Evolutionary conservation across 2,888 invertebrate genomes (phyloP).

Genomic region (Nyleta sp.): DNA sequence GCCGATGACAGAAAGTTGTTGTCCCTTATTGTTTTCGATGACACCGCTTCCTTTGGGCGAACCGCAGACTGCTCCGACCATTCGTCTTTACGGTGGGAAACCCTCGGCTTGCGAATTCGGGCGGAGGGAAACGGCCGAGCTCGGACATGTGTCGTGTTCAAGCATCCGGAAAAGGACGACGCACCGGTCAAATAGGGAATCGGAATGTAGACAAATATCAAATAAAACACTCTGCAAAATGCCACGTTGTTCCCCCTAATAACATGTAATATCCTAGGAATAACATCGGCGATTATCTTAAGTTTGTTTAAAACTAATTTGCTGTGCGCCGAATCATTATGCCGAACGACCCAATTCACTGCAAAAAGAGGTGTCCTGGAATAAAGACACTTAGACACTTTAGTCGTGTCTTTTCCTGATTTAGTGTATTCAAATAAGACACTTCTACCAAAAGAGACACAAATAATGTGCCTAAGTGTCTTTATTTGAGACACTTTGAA

Average conservation of each 20-base stretch:
- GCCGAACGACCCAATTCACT: too few relatives aligned
- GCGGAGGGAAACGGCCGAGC: slow-evolving; percentile 60
- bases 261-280: slow-evolving; percentile 11
- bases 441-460: too few relatives aligned
- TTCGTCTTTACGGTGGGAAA: slow-evolving; percentile 63
- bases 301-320: too few relatives aligned
- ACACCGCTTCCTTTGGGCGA: slow-evolving; percentile 74
- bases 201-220: slow-evolving; percentile 55
- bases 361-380: too few relatives aligned
- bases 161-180: slow-evolving; percentile 80
- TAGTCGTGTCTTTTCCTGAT: too few relatives aligned
- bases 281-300: slow-evolving; percentile 16
- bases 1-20: slow-evolving; percentile 75
- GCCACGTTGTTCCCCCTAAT: slow-evolving; percentile 23
- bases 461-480: too few relatives aligned
- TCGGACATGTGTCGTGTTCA: slow-evolving; percentile 79
- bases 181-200: slow-evolving; percentile 54
- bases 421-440: too few relatives aligned
- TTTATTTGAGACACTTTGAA: too few relatives aligned
- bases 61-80: slow-evolving; percentile 65
- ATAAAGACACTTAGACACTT: too few relatives aligned
- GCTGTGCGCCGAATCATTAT: too few relatives aligned
- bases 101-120: slow-evolving; percentile 56
- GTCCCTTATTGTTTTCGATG: slow-evolving; percentile 78
- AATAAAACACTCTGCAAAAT: slow-evolving; percentile 56